These are phyloP conservation scores for Axea sp. DNA, from an alignment of 2,888 invertebrate species.

Conservation along the genomic window DNA sequence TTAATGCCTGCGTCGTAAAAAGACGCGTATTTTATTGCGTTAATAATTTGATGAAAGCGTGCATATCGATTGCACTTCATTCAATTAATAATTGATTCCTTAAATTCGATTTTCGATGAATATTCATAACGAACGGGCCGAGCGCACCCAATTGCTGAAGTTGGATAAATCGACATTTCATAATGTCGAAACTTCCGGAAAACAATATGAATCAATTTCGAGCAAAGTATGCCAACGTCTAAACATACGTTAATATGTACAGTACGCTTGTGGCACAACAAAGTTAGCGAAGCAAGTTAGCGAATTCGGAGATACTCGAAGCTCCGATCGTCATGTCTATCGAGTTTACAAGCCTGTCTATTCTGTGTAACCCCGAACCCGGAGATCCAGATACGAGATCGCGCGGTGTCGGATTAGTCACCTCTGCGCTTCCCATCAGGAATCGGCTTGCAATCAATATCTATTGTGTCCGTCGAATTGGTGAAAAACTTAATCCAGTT, in stretches of 20 bases:
- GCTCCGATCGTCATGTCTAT: conserved; percentile 64
- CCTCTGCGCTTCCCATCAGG: conserved; percentile 45
- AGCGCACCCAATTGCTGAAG: conserved; percentile 3
- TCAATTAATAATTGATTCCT: conserved; percentile 16
- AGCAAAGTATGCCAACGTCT: background rate
- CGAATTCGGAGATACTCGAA: conserved; percentile 68
- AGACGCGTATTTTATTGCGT: conserved; percentile 3
- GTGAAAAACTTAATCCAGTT: conserved; percentile 63
- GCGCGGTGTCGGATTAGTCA: conserved; percentile 58
- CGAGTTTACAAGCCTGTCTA: conserved; percentile 69
- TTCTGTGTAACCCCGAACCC: conserved; percentile 54
- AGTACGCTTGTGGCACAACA: conserved; percentile 59
- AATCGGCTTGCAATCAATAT: conserved; percentile 62
- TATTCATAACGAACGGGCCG: conserved; percentile 4
- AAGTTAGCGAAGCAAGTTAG: conserved; percentile 68
- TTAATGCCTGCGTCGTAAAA: background rate
- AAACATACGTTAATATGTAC: conserved; percentile 34
- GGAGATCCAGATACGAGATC: conserved; percentile 58
- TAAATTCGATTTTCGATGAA: conserved; percentile 15
- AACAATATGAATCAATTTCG: conserved; percentile 40
- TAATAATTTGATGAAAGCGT: conserved; percentile 1
- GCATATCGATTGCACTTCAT: conserved; percentile 19
- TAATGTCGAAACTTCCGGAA: conserved; percentile 23
- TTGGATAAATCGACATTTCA: conserved; percentile 22
- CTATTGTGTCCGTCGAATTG: conserved; percentile 51